A percentile compares a stretch with the other conserved stretches of the same genome.
Evolutionary conservation across 2,797 vertebrate species (phyloP).

Genomic region (Dermochelys coriacea): DNA sequence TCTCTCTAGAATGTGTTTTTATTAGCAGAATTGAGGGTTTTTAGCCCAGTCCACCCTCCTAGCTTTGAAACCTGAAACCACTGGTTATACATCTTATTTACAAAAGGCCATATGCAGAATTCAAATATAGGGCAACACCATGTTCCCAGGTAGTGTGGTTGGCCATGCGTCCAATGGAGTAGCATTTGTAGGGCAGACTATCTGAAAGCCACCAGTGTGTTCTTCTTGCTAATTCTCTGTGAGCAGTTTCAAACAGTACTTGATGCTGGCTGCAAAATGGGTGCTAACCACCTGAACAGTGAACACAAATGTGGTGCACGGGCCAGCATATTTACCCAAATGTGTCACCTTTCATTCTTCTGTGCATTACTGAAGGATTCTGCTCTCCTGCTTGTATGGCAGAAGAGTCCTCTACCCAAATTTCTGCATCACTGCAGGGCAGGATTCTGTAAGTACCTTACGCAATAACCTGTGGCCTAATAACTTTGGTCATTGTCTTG

Average conservation of each 20-base stretch:
- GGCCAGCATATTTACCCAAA: not conserved
- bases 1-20: not conserved
- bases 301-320: not conserved
- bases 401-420: not conserved
- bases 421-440: not conserved
- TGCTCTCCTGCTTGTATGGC: not conserved
- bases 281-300: not conserved
- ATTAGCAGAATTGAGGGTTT: too few relatives aligned
- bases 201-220: not conserved
- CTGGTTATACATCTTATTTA: not conserved
- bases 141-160: not conserved
- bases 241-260: not conserved
- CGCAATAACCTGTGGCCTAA: too few relatives aligned
- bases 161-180: not conserved
- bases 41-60: too few relatives aligned
- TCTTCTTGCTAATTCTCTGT: constrained; percentile 2
- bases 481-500: not conserved
- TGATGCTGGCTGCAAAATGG: not conserved
- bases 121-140: not conserved
- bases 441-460: too few relatives aligned
- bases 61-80: too few relatives aligned
- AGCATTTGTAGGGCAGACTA: not conserved
- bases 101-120: not conserved
- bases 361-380: not conserved
- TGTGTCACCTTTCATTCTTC: not conserved